These are phyloP conservation scores for Siniperca scherzeri DNA, from an alignment of 2,797 vertebrate species.

Conservation along the genomic window DNA sequence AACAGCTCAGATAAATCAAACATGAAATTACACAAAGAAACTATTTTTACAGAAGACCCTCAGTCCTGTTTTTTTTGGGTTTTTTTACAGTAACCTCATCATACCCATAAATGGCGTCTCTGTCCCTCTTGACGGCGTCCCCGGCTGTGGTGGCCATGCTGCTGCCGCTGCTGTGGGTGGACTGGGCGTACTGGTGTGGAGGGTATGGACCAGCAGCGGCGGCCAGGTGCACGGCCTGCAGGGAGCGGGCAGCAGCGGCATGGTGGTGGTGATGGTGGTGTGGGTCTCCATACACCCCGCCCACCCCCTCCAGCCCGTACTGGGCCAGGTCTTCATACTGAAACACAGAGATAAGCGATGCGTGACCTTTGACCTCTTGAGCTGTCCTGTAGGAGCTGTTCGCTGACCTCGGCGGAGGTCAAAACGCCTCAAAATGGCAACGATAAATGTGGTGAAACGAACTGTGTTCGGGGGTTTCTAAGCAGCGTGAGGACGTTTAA, in stretches of 20 bases:
- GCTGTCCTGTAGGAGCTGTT: background rate
- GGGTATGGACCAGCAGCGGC: conserved; percentile 86
- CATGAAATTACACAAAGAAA: background rate
- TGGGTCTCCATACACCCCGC: conserved; percentile 92
- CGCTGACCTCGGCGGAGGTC: background rate
- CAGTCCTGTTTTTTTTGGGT: background rate
- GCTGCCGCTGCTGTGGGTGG: conserved; percentile 83
- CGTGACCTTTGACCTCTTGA: conserved; percentile 55
- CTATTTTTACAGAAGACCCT: background rate
- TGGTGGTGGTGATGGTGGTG: conserved; percentile 77
- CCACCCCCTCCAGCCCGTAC: conserved; percentile 93
- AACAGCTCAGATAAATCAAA: background rate
- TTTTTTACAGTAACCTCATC: conserved; percentile 68
- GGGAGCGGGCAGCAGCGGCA: conserved; percentile 87
- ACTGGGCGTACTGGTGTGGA: conserved; percentile 91
- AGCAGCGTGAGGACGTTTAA: background rate
- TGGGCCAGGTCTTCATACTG: conserved; percentile 96
- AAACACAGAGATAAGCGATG: conserved; percentile 39
- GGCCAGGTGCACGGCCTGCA: conserved; percentile 92
- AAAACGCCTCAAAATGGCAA: background rate
- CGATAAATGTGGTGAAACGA: background rate
- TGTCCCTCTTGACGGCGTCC: conserved; percentile 94
- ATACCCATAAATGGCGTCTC: conserved; percentile 97
- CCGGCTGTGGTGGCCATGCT: conserved; percentile 89
- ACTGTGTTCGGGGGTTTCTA: background rate